Base-by-base conservation (phyloP, 2,113 vertebrate species). In the Ceyx cyanopectus region DNA sequence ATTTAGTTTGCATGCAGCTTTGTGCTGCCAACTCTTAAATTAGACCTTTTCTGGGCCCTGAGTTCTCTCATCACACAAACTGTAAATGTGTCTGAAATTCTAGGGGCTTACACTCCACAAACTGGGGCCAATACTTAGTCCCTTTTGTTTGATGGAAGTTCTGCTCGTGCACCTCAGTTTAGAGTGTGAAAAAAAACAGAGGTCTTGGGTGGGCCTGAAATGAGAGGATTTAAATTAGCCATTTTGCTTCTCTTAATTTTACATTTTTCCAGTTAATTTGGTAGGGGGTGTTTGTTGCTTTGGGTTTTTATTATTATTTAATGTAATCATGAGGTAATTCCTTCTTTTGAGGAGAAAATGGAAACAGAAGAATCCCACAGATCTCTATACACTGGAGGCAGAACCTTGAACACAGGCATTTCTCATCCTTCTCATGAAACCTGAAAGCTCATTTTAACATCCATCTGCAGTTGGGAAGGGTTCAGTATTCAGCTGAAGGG, bases 161-260 rank as follows among this genome's bases (percentile, higher is more conserved):
- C 61, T 73, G 46, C 57, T 54, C 0, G 0, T 56, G 15, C 27
- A 23, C 20, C 18, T 73, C n/a, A 72, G 16, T 32, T 63, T 21
- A 23, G 2, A 11, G 11, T 13, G 20, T 67, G 48, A 34, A 79
- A 69, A 69, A 56, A 70, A 77, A 9, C 5, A 65, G 40, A 51
- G 18, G 18, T 3, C 22, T 68, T 78, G 11, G 4, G 21, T 46
- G 30, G 15, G 68, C 27, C 30, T 32, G 30, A 45, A 20, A 62
- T 46, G 27, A 45, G 14, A 81, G 13, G 62, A 54, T 76, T 87
- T 89, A 90, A 73, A 67, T 58, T 3, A 2, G 6, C 24, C 17
- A 50, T 86, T 87, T 89, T 74, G 5, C 29, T 82, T 80, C 22
- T 66, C 61, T 91, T 82, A 43, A 66, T 76, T 92, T 81, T 89